A percentile compares a stretch with the other conserved stretches of the same genome.
Conservation (phyloP, 2,113 vertebrate genomes). For the Jaculus jaculus region DNA sequence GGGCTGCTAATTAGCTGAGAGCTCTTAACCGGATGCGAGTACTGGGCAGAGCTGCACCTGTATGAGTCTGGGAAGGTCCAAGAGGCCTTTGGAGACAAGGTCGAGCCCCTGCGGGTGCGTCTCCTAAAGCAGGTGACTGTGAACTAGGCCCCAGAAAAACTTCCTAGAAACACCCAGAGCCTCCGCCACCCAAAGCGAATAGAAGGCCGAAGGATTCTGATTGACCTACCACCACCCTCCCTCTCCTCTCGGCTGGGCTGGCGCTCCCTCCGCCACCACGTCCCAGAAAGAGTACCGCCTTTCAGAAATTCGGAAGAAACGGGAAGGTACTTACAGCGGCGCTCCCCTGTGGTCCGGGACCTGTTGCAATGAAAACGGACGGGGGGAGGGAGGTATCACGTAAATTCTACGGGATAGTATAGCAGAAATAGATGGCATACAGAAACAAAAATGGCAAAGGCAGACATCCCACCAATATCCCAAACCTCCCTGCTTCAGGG, state of each 20-base stretch:
- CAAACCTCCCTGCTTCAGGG: slow-evolving; percentile 40
- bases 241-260: not conserved
- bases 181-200: not conserved
- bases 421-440: slow-evolving; percentile 22
- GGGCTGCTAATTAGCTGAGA: slow-evolving; percentile 73
- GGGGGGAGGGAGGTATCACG: slow-evolving; percentile 78
- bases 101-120: not conserved
- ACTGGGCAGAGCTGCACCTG: slow-evolving; percentile 78
- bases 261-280: not conserved
- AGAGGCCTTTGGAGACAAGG: slow-evolving; percentile 18
- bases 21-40: not conserved
- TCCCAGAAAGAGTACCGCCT: not conserved
- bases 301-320: slow-evolving; percentile 64
- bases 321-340: slow-evolving; percentile 83
- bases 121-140: slow-evolving; percentile 53
- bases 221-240: not conserved
- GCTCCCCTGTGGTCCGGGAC: slow-evolving; percentile 79
- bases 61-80: slow-evolving; percentile 48
- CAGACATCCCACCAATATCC: slow-evolving; percentile 36
- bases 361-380: slow-evolving; percentile 87
- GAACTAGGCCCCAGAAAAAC: slow-evolving; percentile 57
- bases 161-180: not conserved
- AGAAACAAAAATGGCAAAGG: slow-evolving; percentile 59
- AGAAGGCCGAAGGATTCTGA: not conserved
- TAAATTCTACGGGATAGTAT: slow-evolving; percentile 74